Conservation (phyloP, 1,140 invertebrate species). For the Sycophila sp. region DNA sequence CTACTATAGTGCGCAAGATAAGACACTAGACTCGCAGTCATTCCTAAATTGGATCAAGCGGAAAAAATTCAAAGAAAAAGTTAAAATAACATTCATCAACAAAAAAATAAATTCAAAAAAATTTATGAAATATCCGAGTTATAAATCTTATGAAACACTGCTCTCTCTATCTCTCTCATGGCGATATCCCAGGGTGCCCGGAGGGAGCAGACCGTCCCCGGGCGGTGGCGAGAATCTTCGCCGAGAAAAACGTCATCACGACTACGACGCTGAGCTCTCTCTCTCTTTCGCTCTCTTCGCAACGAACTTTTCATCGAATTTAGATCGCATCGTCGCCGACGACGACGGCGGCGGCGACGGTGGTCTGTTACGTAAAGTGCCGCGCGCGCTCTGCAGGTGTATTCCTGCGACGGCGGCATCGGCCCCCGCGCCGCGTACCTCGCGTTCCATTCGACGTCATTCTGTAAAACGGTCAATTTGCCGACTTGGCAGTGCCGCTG, state of each 20-base stretch:
- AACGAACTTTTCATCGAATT: conserved; percentile 26
- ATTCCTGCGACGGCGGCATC: no score
- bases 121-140: no score
- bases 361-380: conserved; percentile 39
- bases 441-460: conserved; percentile 35
- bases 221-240: neutral
- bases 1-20: neutral
- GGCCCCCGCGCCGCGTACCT: conserved; percentile 19
- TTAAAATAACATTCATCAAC: no score
- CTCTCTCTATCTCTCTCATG: no score
- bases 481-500: conserved; percentile 24
- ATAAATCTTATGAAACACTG: no score
- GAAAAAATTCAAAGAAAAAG: no score
- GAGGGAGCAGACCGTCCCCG: neutral
- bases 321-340: conserved; percentile 38
- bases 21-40: neutral
- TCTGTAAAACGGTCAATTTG: conserved; percentile 36
- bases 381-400: conserved; percentile 38
- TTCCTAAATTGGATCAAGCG: no score
- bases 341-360: conserved; percentile 23
- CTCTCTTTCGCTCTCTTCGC: neutral
- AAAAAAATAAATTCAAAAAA: no score
- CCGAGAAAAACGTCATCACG: neutral
- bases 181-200: no score
- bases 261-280: neutral